Conservation (phyloP, 2,113 vertebrate genomes). For the Zosterops pallidus region DNA sequence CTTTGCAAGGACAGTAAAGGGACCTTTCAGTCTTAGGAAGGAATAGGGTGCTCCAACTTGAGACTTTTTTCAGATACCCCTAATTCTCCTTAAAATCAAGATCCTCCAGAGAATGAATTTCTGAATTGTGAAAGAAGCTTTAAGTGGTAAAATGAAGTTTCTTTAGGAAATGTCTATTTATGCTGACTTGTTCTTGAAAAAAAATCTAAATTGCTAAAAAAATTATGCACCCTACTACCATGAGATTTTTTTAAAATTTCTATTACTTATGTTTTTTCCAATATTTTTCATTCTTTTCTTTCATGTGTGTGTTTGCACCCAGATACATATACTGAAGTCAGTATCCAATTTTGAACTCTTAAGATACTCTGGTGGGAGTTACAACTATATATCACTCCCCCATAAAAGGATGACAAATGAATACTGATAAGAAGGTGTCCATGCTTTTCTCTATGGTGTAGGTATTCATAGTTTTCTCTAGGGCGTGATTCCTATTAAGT, state of each 20-base stretch:
- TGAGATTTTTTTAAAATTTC: not conserved
- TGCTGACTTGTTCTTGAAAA: not conserved
- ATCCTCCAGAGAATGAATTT: not conserved
- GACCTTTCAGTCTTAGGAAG: not conserved
- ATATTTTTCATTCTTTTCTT: not conserved
- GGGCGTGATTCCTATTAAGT: not conserved
- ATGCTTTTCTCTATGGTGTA: not conserved
- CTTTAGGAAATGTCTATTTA: not conserved
- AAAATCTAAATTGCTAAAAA: not conserved
- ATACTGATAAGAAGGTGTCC: not conserved
- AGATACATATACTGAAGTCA: not conserved
- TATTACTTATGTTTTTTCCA: not conserved
- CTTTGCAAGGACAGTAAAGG: not conserved
- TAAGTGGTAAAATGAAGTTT: not conserved
- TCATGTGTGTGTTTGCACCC: not conserved
- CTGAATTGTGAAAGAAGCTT: not conserved
- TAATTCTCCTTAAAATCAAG: not conserved
- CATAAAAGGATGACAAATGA: not conserved
- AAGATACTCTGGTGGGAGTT: not conserved
- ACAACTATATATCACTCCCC: not conserved
- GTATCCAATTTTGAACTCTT: not conserved
- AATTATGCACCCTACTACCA: not conserved
- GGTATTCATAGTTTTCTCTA: not conserved
- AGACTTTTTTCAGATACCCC: not conserved
- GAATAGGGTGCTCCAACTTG: not conserved